phyloP scores from a whole-genome alignment of 1,140 invertebrate species.

The Bombus superbus region DNA sequence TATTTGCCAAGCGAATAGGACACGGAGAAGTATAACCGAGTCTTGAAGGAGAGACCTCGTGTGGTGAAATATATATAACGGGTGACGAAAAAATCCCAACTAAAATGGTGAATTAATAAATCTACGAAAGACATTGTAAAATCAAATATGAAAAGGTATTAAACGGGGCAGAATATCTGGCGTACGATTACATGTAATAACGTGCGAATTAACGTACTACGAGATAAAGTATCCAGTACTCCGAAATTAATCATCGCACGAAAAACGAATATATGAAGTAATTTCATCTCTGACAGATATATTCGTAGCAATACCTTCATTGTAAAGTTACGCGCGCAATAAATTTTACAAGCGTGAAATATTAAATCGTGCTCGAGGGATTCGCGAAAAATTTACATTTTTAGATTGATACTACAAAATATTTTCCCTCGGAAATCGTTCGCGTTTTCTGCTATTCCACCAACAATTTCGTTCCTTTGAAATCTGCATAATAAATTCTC shows the following conservation, averaged over 20 bases:
- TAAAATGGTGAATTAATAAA: background rate
- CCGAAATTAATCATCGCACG: background rate
- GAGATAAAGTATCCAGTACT: background rate
- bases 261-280: background rate
- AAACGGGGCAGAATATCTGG: background rate
- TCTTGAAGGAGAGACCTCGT: conserved; percentile 11
- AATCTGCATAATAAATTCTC: background rate
- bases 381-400: conserved; percentile 9
- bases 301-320: background rate
- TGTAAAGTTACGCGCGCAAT: background rate
- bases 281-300: background rate
- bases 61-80: background rate
- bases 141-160: background rate
- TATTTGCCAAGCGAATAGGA: conserved; percentile 16
- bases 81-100: background rate
- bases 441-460: background rate
- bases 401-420: background rate
- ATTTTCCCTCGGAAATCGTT: background rate
- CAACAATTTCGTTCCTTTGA: background rate
- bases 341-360: background rate
- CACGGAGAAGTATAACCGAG: background rate
- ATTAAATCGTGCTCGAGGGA: background rate
- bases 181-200: background rate
- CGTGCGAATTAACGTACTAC: too few relatives aligned
- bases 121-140: too few relatives aligned